Evolutionary conservation across 2,113 vertebrate species (phyloP).

Genomic region (Phyllostomus hastatus): DNA sequence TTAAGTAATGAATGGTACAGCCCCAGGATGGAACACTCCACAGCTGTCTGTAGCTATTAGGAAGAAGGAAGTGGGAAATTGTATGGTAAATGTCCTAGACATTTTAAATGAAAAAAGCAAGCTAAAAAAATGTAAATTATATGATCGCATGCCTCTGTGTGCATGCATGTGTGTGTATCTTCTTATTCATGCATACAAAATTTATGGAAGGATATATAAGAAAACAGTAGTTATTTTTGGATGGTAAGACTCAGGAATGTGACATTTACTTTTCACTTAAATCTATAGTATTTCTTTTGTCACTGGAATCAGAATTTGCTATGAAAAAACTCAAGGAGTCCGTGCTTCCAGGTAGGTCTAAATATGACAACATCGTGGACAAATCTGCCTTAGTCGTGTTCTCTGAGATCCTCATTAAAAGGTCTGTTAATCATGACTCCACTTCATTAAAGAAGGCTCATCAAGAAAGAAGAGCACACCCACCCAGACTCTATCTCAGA

Average conservation of each 20-base stretch:
- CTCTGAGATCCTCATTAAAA: not conserved
- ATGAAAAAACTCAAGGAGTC: not conserved
- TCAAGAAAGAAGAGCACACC: too few relatives aligned
- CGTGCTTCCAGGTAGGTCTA: not conserved
- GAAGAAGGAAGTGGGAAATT: not conserved
- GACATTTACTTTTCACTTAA: conserved; percentile 7
- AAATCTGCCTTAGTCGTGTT: not conserved
- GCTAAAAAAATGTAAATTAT: not conserved
- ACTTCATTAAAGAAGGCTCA: not conserved
- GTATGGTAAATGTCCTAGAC: not conserved
- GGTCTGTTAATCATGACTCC: not conserved
- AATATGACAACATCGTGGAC: not conserved
- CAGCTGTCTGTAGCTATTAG: not conserved
- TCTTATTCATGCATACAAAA: too few relatives aligned
- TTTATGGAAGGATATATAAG: not conserved
- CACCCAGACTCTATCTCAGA: not conserved
- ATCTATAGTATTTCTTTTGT: not conserved
- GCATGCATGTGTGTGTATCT: not conserved
- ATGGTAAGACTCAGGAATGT: not conserved
- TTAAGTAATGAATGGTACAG: not conserved
- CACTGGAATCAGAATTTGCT: not conserved
- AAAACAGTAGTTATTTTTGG: not conserved
- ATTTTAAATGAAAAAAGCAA: conserved; percentile 7
- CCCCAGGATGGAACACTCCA: not conserved
- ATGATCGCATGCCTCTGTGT: not conserved